Percentiles rank a stretch among this genome's conserved stretches.
These are phyloP conservation scores for Eudyptes chrysolophus DNA, from an alignment of 2,113 vertebrate genomes.

Conservation along the genomic window DNA sequence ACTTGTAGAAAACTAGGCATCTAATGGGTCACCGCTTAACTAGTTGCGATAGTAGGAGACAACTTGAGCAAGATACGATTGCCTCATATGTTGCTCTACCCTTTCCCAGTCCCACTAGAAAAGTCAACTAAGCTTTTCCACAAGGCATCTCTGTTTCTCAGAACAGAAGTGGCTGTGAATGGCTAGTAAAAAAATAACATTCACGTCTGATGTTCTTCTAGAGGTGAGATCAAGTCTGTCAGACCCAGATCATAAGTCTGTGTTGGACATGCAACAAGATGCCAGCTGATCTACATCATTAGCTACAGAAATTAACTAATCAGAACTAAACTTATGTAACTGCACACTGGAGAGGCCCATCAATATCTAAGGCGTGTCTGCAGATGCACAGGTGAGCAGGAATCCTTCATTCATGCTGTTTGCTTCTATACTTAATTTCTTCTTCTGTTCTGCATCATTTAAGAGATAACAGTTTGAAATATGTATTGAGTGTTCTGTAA, in stretches of 20 bases:
- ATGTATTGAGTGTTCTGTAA: neutral
- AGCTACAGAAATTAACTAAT: neutral
- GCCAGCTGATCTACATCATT: neutral
- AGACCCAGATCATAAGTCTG: neutral
- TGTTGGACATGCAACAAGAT: neutral
- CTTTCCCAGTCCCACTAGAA: neutral
- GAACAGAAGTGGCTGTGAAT: neutral
- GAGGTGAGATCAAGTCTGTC: neutral
- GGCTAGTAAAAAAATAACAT: neutral
- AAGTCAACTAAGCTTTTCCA: neutral
- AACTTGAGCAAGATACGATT: neutral
- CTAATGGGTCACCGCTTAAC: neutral
- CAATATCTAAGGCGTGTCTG: neutral
- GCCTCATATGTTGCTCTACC: neutral
- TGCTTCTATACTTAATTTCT: neutral
- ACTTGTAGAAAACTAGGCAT: neutral
- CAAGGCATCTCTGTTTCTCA: neutral
- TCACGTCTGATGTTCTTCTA: neutral
- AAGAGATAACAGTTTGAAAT: neutral
- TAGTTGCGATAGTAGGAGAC: neutral
- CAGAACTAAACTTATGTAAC: neutral
- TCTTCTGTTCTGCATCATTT: neutral
- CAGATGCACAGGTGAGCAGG: neutral
- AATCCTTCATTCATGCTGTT: neutral
- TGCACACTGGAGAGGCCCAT: neutral